phyloP scores from a whole-genome alignment of 2,113 vertebrate species.

The Microcebus murinus region DNA sequence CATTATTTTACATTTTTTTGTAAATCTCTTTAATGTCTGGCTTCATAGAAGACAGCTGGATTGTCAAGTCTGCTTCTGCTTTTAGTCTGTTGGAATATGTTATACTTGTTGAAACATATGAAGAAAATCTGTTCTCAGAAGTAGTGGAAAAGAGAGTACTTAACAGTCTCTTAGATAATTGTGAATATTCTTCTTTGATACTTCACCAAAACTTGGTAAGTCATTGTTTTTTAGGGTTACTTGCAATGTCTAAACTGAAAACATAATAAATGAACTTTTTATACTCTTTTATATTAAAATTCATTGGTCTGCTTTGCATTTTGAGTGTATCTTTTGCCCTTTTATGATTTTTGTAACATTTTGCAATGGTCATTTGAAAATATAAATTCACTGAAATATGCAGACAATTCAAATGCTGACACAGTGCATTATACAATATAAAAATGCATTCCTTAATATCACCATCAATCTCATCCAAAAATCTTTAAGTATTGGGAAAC shows the following conservation, averaged over 20 bases:
- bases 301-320: neutral
- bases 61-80: neutral
- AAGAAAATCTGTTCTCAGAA: neutral
- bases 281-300: neutral
- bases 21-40: neutral
- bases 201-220: conserved; percentile 19
- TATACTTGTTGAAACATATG: neutral
- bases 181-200: neutral
- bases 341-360: neutral
- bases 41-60: neutral
- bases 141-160: neutral
- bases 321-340: neutral
- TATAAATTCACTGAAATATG: neutral
- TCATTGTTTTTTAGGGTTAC: neutral
- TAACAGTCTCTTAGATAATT: neutral
- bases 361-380: neutral
- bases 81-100: neutral
- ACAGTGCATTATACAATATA: neutral
- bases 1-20: neutral
- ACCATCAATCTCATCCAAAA: neutral
- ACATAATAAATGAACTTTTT: neutral
- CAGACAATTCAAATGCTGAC: neutral
- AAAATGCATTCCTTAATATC: neutral
- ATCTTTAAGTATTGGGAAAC: neutral
- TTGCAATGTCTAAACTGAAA: neutral